Percentiles rank a stretch among this genome's conserved stretches.
phyloP scores from a whole-genome alignment of 1,140 invertebrate genomes.

The Bombus fervidus region DNA sequence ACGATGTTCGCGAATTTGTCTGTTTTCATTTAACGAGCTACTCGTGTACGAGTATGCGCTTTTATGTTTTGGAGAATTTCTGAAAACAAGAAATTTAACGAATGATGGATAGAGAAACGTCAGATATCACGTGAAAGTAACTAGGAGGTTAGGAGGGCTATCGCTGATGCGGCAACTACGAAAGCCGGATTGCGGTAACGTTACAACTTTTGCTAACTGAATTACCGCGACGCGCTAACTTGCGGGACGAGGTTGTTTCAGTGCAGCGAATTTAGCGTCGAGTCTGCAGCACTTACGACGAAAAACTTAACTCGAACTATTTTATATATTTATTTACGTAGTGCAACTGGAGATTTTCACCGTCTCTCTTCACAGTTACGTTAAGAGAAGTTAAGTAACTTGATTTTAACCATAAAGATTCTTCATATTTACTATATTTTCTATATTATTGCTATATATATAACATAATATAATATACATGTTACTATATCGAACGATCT shows the following conservation, averaged over 20 bases:
- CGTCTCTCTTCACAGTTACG: too few relatives aligned
- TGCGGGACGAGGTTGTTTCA: neutral
- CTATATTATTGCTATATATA: too few relatives aligned
- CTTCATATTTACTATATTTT: too few relatives aligned
- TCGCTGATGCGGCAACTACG: constrained; percentile 8
- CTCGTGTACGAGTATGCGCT: too few relatives aligned
- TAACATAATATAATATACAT: too few relatives aligned
- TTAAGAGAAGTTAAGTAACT: too few relatives aligned
- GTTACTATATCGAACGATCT: too few relatives aligned
- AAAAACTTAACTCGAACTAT: too few relatives aligned
- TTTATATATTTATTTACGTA: too few relatives aligned
- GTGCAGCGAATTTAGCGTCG: constrained; percentile 4
- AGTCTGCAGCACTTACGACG: neutral
- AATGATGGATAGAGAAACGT: neutral
- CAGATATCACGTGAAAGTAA: neutral
- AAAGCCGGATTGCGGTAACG: constrained; percentile 27
- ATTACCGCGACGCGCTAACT: constrained; percentile 15
- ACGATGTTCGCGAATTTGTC: neutral
- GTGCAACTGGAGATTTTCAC: too few relatives aligned
- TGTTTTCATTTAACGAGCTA: neutral
- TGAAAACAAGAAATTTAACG: neutral
- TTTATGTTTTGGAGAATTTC: neutral
- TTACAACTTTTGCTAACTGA: constrained; percentile 30
- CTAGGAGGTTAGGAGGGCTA: constrained; percentile 4
- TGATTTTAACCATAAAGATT: too few relatives aligned